phyloP scores from a whole-genome alignment of 2,888 invertebrate genomes.

The Eupithecia inturbata region DNA sequence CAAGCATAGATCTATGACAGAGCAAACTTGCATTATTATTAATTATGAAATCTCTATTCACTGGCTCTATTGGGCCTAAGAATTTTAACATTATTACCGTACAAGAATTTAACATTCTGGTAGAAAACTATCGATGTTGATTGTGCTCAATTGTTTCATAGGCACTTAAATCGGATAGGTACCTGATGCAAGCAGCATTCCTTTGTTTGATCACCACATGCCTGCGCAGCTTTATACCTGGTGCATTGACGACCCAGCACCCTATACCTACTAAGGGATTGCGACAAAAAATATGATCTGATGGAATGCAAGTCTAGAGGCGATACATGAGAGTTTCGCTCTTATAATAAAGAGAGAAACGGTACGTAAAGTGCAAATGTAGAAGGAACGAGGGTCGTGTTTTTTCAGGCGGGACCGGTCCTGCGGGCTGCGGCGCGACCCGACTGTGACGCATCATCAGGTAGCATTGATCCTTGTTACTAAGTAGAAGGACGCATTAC shows the following conservation, averaged over 20 bases:
- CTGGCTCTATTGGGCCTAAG: no score
- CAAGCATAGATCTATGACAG: no score
- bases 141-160: not conserved
- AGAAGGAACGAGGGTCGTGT: not conserved
- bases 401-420: not conserved
- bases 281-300: slow-evolving; percentile 18
- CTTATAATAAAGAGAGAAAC: not conserved
- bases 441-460: slow-evolving; percentile 18
- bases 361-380: not conserved
- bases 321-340: slow-evolving; percentile 24
- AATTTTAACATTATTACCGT: not conserved
- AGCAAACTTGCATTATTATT: no score
- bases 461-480: slow-evolving; percentile 30
- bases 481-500: slow-evolving; percentile 23
- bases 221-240: slow-evolving; percentile 6
- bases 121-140: not conserved
- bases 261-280: slow-evolving; percentile 11
- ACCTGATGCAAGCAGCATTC: not conserved
- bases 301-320: not conserved
- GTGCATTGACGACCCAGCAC: not conserved
- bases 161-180: not conserved
- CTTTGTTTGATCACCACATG: slow-evolving; percentile 2
- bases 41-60: no score
- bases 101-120: not conserved
- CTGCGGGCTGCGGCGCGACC: not conserved